phyloP scores from a whole-genome alignment of 2,113 vertebrate species.

The Microcebus ravelobensis region DNA sequence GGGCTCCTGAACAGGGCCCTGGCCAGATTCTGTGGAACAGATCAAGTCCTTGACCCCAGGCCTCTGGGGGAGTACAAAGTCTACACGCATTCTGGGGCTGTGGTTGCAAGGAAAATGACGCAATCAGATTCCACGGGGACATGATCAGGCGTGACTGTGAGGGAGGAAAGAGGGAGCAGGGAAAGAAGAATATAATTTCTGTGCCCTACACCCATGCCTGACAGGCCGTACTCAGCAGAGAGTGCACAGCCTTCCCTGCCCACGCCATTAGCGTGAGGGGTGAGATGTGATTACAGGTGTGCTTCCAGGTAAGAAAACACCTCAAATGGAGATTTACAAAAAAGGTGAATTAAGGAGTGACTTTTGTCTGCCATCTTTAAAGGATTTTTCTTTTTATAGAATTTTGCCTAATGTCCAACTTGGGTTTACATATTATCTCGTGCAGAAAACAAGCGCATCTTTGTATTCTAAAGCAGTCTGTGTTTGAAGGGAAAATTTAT shows the following conservation, averaged over 20 bases:
- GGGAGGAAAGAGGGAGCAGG: conserved; percentile 40
- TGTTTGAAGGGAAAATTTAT: conserved; percentile 49
- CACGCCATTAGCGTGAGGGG: neutral
- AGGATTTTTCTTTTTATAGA: conserved; percentile 36
- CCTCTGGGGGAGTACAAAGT: conserved; percentile 34
- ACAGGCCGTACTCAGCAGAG: neutral
- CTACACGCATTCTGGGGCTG: conserved; percentile 13
- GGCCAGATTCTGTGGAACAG: conserved; percentile 41
- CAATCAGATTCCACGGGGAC: conserved; percentile 73
- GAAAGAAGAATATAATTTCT: conserved; percentile 48
- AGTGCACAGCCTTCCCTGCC: neutral
- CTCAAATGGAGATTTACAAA: neutral
- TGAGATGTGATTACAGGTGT: neutral
- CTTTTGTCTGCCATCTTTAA: neutral
- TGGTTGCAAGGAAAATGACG: conserved; percentile 56
- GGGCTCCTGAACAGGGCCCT: neutral
- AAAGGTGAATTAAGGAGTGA: conserved; percentile 19
- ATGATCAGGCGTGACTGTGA: conserved; percentile 13
- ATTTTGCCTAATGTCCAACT: conserved; percentile 22
- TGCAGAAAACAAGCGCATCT: conserved; percentile 53
- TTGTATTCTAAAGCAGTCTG: conserved; percentile 51
- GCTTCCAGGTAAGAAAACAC: neutral
- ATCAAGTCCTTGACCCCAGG: conserved; percentile 62
- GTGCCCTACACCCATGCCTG: neutral
- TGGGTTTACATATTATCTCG: conserved; percentile 51